Percentiles rank a stretch among this genome's conserved stretches.
Conservation (phyloP, 53 echinoderm and acorn worm genomes). For the Paracentrotus lividus region DNA sequence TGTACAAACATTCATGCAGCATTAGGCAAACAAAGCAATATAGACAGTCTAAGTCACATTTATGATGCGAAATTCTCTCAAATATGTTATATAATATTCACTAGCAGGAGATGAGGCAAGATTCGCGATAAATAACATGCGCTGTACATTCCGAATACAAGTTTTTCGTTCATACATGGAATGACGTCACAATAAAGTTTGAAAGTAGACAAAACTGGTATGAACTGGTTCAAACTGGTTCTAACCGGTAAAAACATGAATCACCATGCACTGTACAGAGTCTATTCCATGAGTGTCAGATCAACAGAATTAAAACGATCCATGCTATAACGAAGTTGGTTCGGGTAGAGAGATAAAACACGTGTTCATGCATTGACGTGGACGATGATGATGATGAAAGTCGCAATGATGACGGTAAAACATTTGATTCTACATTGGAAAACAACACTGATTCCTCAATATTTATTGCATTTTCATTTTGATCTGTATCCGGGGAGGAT, state of each 20-base stretch:
- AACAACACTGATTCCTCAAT: background rate
- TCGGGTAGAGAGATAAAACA: background rate
- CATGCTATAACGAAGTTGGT: background rate
- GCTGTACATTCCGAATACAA: background rate
- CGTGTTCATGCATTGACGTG: background rate
- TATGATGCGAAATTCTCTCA: background rate
- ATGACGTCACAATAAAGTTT: background rate
- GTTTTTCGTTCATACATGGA: background rate
- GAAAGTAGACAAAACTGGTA: background rate
- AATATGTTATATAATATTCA: background rate
- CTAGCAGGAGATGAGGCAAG: background rate
- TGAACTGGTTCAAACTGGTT: background rate
- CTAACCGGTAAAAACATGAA: too few species aligned
- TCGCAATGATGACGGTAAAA: background rate
- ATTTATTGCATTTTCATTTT: background rate
- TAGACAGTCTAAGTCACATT: too few species aligned
- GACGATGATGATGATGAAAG: background rate
- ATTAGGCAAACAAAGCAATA: background rate
- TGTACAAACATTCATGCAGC: background rate
- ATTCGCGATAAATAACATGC: background rate
- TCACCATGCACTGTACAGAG: background rate
- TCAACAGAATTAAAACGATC: background rate
- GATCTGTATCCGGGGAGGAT: background rate
- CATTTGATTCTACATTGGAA: constrained; percentile 1
- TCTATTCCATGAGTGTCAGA: background rate